phyloP scores from a whole-genome alignment of 2,797 vertebrate species.

The Alectoris magna region DNA sequence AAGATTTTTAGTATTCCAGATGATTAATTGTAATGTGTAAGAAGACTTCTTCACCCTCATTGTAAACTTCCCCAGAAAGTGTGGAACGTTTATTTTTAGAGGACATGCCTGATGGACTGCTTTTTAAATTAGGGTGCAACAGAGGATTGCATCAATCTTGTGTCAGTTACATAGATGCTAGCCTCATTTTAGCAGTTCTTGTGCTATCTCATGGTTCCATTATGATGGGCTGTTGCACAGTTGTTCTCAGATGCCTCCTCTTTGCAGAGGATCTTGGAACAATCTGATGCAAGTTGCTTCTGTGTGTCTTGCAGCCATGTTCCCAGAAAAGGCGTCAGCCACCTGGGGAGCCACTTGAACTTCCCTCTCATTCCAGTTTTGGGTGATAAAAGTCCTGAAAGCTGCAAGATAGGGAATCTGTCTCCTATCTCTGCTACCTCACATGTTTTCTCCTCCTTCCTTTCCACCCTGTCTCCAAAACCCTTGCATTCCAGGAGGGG shows the following conservation, averaged over 20 bases:
- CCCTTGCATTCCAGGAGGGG: rapidly evolving
- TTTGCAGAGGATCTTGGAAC: not conserved
- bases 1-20: not conserved
- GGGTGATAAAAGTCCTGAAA: not conserved
- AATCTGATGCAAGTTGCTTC: not conserved
- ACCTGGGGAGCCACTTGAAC: not conserved
- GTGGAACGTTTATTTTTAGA: not conserved
- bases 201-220: not conserved
- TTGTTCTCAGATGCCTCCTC: not conserved
- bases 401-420: not conserved
- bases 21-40: not conserved
- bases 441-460: not conserved
- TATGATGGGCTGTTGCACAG: not conserved
- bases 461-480: not conserved
- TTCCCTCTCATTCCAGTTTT: not conserved
- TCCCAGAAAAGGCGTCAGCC: not conserved
- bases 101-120: not conserved
- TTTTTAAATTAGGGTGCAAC: not conserved
- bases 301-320: not conserved
- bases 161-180: not conserved
- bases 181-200: not conserved
- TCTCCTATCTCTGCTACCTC: not conserved
- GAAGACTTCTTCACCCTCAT: not conserved
- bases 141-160: not conserved
- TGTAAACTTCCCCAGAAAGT: not conserved